phyloP scores from a whole-genome alignment of 2,113 vertebrate genomes.

The Heptranchias perlo region DNA sequence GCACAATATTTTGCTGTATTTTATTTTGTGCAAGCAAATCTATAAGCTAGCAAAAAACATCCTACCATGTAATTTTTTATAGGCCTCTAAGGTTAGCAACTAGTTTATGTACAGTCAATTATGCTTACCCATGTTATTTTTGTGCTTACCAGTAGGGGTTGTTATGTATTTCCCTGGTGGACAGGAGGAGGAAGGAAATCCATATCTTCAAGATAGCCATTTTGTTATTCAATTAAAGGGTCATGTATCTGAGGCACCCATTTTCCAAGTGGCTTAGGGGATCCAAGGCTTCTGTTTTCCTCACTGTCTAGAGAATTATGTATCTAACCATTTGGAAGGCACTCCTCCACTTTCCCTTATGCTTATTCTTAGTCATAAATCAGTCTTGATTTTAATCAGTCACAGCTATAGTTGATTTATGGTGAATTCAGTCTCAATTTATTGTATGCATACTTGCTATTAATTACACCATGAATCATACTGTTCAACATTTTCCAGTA shows the following conservation, averaged over 20 bases:
- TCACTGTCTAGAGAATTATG: not conserved
- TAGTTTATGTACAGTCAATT: not conserved
- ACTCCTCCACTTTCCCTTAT: not conserved
- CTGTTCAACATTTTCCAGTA: not conserved
- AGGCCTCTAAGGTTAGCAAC: not conserved
- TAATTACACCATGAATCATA: not conserved
- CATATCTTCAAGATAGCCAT: not conserved
- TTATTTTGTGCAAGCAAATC: not conserved
- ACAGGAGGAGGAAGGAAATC: not conserved
- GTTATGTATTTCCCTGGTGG: not conserved
- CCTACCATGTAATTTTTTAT: not conserved
- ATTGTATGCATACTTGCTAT: not conserved
- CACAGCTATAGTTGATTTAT: not conserved
- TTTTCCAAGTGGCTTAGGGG: not conserved
- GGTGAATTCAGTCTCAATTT: not conserved
- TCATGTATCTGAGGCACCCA: not conserved
- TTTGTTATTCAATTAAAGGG: not conserved
- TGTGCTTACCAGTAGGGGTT: not conserved
- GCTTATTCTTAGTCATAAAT: not conserved
- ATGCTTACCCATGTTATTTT: not conserved
- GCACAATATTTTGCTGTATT: not conserved
- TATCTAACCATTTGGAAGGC: too few relatives aligned
- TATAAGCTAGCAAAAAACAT: not conserved
- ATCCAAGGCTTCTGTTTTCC: not conserved
- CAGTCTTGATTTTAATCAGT: conserved; percentile 3